A percentile compares a stretch with the other conserved stretches of the same genome.
Evolutionary conservation across 2,113 vertebrate species (phyloP).

Genomic region (Struthio camelus): DNA sequence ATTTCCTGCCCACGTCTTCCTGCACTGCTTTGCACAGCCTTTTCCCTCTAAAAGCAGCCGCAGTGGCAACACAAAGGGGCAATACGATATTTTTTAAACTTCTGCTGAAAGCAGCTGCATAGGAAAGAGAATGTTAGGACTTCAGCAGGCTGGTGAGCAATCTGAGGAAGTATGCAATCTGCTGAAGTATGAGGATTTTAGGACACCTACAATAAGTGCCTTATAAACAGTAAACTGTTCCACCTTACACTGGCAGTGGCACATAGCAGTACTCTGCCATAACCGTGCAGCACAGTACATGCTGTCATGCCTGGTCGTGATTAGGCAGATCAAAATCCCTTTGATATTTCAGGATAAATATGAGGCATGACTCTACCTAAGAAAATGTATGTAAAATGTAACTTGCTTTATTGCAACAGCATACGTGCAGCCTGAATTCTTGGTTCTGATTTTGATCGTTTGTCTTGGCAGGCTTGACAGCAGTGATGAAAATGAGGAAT

Average conservation of each 20-base stretch:
- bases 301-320: background rate
- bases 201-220: background rate
- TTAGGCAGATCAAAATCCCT: background rate
- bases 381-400: background rate
- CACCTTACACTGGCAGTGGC: background rate
- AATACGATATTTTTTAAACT: background rate
- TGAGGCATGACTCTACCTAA: background rate
- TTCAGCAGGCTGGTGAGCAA: background rate
- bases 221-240: background rate
- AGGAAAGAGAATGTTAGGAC: background rate
- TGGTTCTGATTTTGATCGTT: background rate
- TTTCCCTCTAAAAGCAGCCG: background rate
- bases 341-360: background rate
- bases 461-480: constrained; percentile 16
- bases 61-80: background rate
- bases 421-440: background rate
- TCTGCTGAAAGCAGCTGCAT: background rate
- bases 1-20: background rate
- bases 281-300: background rate
- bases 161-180: background rate
- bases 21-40: background rate
- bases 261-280: background rate
- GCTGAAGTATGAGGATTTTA: background rate
- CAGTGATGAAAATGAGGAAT: constrained; percentile 8
- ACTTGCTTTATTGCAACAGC: background rate